Base-by-base conservation (phyloP, 2,113 vertebrate species). In the Cynocephalus volans region DNA sequence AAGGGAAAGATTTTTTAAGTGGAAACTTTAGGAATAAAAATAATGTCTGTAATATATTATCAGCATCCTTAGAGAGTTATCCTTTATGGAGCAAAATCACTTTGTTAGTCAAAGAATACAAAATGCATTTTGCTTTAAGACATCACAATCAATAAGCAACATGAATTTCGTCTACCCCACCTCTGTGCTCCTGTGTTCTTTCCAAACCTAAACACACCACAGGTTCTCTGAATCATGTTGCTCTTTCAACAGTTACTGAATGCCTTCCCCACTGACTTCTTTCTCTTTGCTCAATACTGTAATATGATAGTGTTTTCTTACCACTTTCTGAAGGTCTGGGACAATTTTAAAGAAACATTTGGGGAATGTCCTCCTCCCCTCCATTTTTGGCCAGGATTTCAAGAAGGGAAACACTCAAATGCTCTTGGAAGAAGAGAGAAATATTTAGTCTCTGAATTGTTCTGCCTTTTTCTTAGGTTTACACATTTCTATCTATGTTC, bases 381-480 rank as follows among this genome's bases (percentile, higher is more conserved):
- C 54, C 26, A 11, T 82, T 88, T 96, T 76, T 94, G 64, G 76
- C 26, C 73, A 96, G 41, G 62, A 88, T 81, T 85, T 97, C 85
- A 95, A 82, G 58, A 93, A 64, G 67, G 48, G 45, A 50, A 60
- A 94, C 90, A 84, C 50, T 76, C 45, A 96, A 89, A 69, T 90
- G 56, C 93, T 76, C 88, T 90, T 82, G 60, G 83, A 89, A 56
- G 31, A 90, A 87, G 81, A 95, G 17, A 77, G 77, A 96, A 95
- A 83, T 54, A 83, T 26, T 80, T 86, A 83, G 64, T 33, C 60
- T 90, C 87, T 92, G 75, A 87, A 91, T 92, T 54, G 58, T 73
- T 83, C 88, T 93, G n/a, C 50, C 75, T 94, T 95, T 95, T 88
- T 24, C 45, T 89, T 70, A 95, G 52, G n/a, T 93, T 95, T 96